Conservation (phyloP, 2,888 invertebrate species). For the Ochropleura plecta region DNA sequence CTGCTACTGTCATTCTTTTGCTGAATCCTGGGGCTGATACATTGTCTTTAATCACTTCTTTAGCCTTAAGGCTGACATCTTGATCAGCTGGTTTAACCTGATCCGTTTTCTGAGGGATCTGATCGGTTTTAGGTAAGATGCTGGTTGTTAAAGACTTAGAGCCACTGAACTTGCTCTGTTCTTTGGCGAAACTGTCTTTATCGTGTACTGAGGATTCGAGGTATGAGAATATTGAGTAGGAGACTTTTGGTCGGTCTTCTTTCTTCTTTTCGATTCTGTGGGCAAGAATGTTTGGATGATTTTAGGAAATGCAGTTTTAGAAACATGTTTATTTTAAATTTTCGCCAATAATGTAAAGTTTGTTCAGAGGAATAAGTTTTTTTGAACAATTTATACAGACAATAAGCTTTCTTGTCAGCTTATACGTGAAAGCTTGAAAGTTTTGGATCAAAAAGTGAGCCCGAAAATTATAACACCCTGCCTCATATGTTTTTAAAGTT, state of each 20-base stretch:
- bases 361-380: background rate
- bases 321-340: background rate
- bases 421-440: background rate
- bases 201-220: conserved; percentile 91
- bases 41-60: conserved; percentile 5
- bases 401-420: background rate
- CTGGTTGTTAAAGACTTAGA: conserved; percentile 78
- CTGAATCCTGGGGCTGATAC: conserved; percentile 61
- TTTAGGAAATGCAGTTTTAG: background rate
- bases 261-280: conserved; percentile 83
- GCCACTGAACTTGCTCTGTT: conserved; percentile 85
- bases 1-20: conserved; percentile 87
- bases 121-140: conserved; percentile 44
- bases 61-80: background rate
- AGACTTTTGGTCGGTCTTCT: conserved; percentile 91
- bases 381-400: background rate
- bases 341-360: too few relatives aligned
- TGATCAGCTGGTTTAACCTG: background rate
- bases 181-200: conserved; percentile 89
- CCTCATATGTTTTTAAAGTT: background rate
- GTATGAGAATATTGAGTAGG: conserved; percentile 95
- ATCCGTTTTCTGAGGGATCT: conserved; percentile 15
- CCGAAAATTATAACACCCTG: background rate
- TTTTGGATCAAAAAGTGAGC: background rate
- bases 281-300: conserved; percentile 42